A percentile compares a stretch with the other conserved stretches of the same genome.
These are phyloP conservation scores for Megaceryle maxima DNA, from an alignment of 2,113 vertebrate genomes.

Conservation along the genomic window DNA sequence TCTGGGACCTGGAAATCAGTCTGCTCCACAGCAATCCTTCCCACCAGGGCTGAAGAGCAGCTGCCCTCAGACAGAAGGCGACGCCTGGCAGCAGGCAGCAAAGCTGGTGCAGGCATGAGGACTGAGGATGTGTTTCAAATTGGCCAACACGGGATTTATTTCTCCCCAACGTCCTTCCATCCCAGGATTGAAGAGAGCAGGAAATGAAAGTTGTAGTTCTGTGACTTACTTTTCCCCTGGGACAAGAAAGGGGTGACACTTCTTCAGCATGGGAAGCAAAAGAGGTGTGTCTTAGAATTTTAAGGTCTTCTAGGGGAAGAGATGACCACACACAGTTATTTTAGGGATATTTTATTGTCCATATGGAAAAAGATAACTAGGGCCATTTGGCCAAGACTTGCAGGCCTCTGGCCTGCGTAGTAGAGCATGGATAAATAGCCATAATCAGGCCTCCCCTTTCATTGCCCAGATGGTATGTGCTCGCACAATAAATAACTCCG, in stretches of 20 bases:
- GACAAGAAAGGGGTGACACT: background rate
- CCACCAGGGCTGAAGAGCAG: background rate
- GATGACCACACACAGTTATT: background rate
- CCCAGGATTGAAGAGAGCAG: background rate
- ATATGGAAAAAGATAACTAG: background rate
- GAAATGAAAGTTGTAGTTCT: background rate
- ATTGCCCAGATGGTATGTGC: slow-evolving; percentile 2
- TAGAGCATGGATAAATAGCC: background rate
- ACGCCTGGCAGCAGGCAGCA: background rate
- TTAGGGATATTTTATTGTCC: background rate
- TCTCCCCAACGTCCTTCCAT: background rate
- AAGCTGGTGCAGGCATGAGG: background rate
- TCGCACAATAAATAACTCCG: background rate
- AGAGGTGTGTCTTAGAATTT: background rate
- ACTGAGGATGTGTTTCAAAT: background rate
- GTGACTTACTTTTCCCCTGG: background rate
- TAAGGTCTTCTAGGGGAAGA: background rate
- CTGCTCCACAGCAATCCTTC: background rate
- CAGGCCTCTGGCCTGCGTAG: background rate
- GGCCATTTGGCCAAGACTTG: background rate
- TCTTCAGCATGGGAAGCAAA: background rate
- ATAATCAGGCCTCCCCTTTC: background rate
- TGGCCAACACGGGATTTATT: background rate
- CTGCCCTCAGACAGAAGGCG: background rate
- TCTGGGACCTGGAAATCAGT: background rate